Evolutionary conservation across 2,797 vertebrate genomes (phyloP), one percentile per base, ranked within the genome.

Genomic region (Vireo griseus): DNA sequence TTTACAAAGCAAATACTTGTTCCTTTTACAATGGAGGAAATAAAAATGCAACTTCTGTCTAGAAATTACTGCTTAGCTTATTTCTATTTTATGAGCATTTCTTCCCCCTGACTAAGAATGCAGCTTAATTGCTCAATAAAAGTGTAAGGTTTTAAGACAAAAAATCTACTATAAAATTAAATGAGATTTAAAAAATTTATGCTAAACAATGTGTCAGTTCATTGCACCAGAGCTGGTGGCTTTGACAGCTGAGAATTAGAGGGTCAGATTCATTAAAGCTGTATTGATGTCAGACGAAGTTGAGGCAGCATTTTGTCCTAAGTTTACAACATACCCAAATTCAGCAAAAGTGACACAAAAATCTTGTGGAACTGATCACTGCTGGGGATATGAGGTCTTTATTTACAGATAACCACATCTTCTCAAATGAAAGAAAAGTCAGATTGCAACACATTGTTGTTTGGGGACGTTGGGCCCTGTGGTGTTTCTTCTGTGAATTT

Each of bases 81-180:
- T 86, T 94, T 90, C 54, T 90, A 7, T 90, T 96, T 95, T 97
- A 75, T 94, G 77, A 95, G 29, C 65, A 13, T 90, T 83, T 85
- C 86, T 96, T 75, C 45, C 51, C 75, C 52, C 74, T 81, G 77
- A 91, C 52, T 94, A 75, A 92, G 76, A 97, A 91, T 5, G 65
- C 75, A 88, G 77, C 95, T 97, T 97, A 97, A 98, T 97, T 97
- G 97, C 92, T 95, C 96, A 95, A 97, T 97, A 98, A 98, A 97
- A 92, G 92, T 92, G 65, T 94, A 80, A 88, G 52, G 48, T 86
- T 95, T 95, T 94, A 92, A 89, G 82, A 92, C 39, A 67, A 96
- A 96, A 97, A 96, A 75, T 88, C 90, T 83, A 47, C 91, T 79
- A 96, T 97, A 97, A 98, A 98, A 97, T 95, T 96, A 98, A 98